phyloP scores from a whole-genome alignment of 2,797 vertebrate species.

The Eurystomus glaucurus region DNA sequence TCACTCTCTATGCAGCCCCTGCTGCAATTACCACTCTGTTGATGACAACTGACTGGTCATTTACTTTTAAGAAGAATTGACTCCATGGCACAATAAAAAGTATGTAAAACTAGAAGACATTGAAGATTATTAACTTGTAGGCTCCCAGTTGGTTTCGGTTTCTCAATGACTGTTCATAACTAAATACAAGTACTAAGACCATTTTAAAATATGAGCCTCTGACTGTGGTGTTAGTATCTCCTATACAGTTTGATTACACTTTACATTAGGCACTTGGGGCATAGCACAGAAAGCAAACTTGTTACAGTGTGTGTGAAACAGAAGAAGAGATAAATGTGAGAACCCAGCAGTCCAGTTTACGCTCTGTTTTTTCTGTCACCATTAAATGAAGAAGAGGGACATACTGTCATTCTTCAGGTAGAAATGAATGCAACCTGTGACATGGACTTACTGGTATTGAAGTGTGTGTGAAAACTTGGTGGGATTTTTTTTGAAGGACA shows the following conservation, averaged over 20 bases:
- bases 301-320: not conserved
- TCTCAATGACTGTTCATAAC: not conserved
- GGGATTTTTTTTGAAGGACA: constrained; percentile 26
- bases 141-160: not conserved
- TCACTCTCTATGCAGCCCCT: not conserved
- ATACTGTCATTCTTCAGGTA: not conserved
- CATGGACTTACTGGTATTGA: not conserved
- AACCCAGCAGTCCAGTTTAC: not conserved
- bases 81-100: not conserved
- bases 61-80: not conserved
- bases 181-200: not conserved
- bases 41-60: not conserved
- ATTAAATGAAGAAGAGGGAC: not conserved
- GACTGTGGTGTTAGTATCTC: not conserved
- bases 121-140: not conserved
- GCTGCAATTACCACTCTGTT: not conserved
- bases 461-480: not conserved
- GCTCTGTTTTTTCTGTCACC: not conserved
- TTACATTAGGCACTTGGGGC: not conserved
- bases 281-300: not conserved
- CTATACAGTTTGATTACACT: not conserved
- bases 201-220: not conserved
- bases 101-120: not conserved
- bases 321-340: not conserved
- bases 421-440: not conserved